These are phyloP conservation scores for Delichon dasypus DNA, from an alignment of 2,797 vertebrate species.

Conservation along the genomic window DNA sequence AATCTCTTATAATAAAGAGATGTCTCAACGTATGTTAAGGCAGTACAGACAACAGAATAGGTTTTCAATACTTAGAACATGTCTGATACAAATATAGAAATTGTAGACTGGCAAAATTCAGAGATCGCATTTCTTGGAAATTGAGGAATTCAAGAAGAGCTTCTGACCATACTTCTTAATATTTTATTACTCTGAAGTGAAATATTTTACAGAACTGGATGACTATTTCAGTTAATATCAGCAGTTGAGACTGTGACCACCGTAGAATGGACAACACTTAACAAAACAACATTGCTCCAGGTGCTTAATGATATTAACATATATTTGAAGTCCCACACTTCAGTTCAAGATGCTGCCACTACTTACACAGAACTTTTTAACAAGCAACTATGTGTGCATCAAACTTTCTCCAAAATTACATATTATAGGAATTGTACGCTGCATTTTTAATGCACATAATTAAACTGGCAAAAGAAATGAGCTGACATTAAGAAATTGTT, in stretches of 20 bases:
- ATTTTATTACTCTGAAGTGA: conserved; percentile 42
- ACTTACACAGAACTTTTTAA: background rate
- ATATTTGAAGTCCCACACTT: background rate
- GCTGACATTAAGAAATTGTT: background rate
- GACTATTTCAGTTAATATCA: background rate
- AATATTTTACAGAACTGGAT: background rate
- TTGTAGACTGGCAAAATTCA: background rate
- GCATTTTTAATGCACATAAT: background rate
- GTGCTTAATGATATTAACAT: background rate
- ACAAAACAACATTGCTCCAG: background rate
- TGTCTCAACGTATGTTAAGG: background rate
- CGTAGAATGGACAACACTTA: background rate
- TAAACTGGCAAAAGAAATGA: background rate
- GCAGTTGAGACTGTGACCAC: background rate
- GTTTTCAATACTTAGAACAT: background rate
- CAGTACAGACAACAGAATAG: background rate
- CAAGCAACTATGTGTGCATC: background rate
- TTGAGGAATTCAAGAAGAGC: background rate
- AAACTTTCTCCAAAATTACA: background rate
- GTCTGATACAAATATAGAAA: background rate
- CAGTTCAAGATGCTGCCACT: background rate
- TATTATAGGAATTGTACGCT: background rate
- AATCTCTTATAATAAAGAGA: background rate
- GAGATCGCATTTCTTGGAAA: background rate
- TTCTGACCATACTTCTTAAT: background rate